phyloP scores from a whole-genome alignment of 2,888 invertebrate genomes.

The Cheilosia scutellata region DNA sequence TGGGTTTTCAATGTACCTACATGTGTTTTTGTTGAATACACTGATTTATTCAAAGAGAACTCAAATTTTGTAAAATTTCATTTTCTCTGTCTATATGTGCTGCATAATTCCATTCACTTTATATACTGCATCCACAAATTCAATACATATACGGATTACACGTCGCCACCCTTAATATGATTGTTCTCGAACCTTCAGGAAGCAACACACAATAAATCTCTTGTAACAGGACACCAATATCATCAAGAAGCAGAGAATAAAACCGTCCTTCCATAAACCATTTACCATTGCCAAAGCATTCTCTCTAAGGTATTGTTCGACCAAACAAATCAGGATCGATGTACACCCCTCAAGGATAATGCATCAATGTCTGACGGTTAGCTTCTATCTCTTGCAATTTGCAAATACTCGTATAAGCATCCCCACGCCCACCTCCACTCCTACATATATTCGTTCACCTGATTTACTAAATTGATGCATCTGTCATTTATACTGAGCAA shows the following conservation, averaged over 20 bases:
- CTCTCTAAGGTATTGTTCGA: constrained; percentile 57
- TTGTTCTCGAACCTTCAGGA: constrained; percentile 52
- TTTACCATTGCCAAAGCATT: constrained; percentile 54
- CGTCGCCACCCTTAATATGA: constrained; percentile 42
- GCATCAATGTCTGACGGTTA: constrained; percentile 64
- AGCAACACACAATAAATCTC: constrained; percentile 62
- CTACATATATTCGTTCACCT: constrained; percentile 20
- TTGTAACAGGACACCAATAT: not conserved
- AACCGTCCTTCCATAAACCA: constrained; percentile 52
- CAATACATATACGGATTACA: not conserved
- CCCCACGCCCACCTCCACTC: not conserved
- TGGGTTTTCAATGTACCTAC: too few relatives aligned
- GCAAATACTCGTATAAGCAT: constrained; percentile 5
- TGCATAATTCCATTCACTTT: too few relatives aligned
- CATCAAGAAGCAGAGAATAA: not conserved
- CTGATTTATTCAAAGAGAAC: too few relatives aligned
- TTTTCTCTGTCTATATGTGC: too few relatives aligned
- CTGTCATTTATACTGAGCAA: constrained; percentile 44
- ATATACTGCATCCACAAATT: too few relatives aligned
- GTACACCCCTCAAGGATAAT: constrained; percentile 64
- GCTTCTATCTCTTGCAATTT: constrained; percentile 41
- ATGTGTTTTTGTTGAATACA: too few relatives aligned
- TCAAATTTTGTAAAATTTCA: too few relatives aligned
- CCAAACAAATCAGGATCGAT: constrained; percentile 63
- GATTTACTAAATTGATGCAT: constrained; percentile 67